These are phyloP conservation scores for Megaceryle alcyon DNA, from an alignment of 2,797 vertebrate species.

Conservation along the genomic window DNA sequence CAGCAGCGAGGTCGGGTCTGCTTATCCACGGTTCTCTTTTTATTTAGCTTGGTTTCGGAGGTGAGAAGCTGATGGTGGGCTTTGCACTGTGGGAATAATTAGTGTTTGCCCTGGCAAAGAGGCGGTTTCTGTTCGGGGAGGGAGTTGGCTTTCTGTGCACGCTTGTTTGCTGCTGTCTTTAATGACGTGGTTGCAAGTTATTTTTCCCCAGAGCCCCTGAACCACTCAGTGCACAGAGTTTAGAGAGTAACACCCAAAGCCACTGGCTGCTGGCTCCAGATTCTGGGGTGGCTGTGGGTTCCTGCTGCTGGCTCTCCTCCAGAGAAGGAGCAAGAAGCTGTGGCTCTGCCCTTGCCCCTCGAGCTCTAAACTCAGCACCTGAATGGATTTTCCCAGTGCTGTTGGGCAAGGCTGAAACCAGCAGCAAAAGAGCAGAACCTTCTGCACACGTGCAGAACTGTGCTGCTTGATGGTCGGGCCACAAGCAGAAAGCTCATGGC, in stretches of 20 bases:
- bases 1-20: fast-evolving
- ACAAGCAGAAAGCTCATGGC: background rate
- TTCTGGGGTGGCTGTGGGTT: background rate
- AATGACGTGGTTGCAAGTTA: fast-evolving
- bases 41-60: background rate
- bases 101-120: background rate
- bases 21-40: background rate
- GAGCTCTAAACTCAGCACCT: background rate
- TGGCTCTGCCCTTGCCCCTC: fast-evolving
- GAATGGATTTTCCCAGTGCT: fast-evolving
- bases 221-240: background rate
- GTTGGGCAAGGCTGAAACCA: background rate
- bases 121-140: background rate
- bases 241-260: background rate
- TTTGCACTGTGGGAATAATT: background rate
- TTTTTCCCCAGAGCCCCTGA: background rate
- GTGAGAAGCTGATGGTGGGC: background rate
- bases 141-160: background rate
- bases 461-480: fast-evolving
- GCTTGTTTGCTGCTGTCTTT: background rate
- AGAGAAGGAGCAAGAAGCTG: fast-evolving
- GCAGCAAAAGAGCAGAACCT: background rate
- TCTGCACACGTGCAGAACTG: too few relatives aligned
- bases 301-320: background rate
- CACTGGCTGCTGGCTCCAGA: background rate